phyloP scores from a whole-genome alignment of 2,113 vertebrate genomes.

The Rynchops niger region DNA sequence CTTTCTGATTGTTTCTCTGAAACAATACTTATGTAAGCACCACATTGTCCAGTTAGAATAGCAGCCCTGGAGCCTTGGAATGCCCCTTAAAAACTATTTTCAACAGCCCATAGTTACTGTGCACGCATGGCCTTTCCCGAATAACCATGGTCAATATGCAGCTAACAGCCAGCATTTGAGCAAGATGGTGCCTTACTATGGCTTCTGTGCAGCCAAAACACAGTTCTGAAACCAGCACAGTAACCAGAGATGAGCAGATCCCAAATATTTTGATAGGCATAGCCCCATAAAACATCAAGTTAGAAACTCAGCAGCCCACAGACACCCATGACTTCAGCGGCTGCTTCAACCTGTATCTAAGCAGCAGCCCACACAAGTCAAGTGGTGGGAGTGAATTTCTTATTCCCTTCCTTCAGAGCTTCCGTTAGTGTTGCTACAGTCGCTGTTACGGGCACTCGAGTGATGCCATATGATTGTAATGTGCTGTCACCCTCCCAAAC shows the following conservation, averaged over 20 bases:
- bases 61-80: not conserved
- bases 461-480: not conserved
- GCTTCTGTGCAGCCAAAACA: not conserved
- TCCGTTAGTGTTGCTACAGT: not conserved
- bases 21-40: not conserved
- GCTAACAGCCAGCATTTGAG: not conserved
- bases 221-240: rapidly evolving
- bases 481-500: not conserved
- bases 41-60: not conserved
- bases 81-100: not conserved
- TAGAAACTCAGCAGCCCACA: not conserved
- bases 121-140: not conserved
- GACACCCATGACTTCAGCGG: not conserved
- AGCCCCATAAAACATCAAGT: not conserved
- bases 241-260: not conserved
- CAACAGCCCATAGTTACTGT: not conserved
- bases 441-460: not conserved
- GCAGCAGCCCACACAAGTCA: conserved; percentile 33
- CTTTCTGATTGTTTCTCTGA: not conserved
- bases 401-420: conserved; percentile 34
- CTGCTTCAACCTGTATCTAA: conserved; percentile 35
- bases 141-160: not conserved
- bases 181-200: not conserved
- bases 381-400: conserved; percentile 47
- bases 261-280: conserved; percentile 61